Conservation (phyloP, 2,888 invertebrate genomes). For the Zeuzera pyrina region DNA sequence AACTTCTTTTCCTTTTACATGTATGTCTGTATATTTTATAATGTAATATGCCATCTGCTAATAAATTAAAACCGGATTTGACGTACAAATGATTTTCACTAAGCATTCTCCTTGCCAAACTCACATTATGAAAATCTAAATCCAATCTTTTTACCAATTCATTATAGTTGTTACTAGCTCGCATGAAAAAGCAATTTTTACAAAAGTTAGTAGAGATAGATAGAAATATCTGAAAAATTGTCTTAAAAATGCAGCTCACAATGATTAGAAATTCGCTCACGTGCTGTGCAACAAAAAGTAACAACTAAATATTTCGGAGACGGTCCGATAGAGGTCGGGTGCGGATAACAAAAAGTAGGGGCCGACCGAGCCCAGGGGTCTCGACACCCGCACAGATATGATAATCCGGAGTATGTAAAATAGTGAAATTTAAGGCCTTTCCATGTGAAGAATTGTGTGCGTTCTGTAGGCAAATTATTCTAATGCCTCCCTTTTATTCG, state of each 20-base stretch:
- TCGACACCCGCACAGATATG: conserved; percentile 63
- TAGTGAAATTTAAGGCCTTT: conserved; percentile 72
- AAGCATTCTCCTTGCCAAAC: no score
- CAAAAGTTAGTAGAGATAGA: no score
- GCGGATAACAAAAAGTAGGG: conserved; percentile 65
- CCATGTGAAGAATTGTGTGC: conserved; percentile 71
- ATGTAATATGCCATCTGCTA: no score
- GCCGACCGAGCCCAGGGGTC: conserved; percentile 33
- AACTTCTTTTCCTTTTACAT: no score
- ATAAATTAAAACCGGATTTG: no score
- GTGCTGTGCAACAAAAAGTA: conserved; percentile 66
- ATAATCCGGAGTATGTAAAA: conserved; percentile 72
- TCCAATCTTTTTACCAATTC: no score
- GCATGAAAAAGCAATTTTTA: no score
- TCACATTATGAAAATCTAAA: no score
- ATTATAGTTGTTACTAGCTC: no score
- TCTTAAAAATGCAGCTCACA: conserved; percentile 12
- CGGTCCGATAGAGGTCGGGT: conserved; percentile 65
- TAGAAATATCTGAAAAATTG: no score
- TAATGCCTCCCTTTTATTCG: conserved; percentile 71
- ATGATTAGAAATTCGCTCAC: conserved; percentile 65
- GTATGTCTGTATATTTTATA: no score
- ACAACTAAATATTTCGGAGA: conserved; percentile 71
- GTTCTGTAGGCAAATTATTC: conserved; percentile 68
- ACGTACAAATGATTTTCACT: no score